Conservation (phyloP, 2,113 vertebrate genomes). For the Brachyhypopomus occidentalis region DNA sequence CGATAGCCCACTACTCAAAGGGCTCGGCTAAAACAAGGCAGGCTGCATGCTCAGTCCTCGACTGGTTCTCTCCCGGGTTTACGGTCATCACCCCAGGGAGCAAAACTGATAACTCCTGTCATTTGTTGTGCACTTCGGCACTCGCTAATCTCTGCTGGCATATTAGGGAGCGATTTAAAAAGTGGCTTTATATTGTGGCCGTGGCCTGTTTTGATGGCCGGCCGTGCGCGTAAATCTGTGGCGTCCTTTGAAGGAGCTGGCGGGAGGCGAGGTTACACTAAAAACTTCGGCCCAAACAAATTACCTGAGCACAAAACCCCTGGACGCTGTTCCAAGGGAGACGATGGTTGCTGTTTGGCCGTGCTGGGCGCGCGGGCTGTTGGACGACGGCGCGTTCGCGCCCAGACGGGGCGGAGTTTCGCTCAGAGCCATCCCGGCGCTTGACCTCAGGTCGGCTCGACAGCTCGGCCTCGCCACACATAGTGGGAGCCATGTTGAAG, state of each 20-base stretch:
- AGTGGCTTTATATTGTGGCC: constrained; percentile 20
- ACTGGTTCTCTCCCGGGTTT: constrained; percentile 49
- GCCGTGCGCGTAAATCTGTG: constrained; percentile 31
- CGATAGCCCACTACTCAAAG: constrained; percentile 67
- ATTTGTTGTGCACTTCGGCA: constrained; percentile 51
- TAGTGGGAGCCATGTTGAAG: constrained; percentile 33
- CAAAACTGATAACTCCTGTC: constrained; percentile 48
- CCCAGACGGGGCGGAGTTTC: constrained; percentile 52
- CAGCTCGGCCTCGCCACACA: constrained; percentile 53
- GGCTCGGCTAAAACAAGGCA: constrained; percentile 53
- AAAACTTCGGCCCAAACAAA: constrained; percentile 59
- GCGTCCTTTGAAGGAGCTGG: constrained; percentile 1
- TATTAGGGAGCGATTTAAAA: constrained; percentile 63
- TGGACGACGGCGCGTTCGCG: constrained; percentile 42
- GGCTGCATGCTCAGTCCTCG: constrained; percentile 51
- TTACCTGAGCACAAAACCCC: constrained; percentile 47
- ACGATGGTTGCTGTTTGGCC: constrained; percentile 56
- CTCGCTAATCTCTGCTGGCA: constrained; percentile 61
- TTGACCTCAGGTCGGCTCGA: constrained; percentile 52
- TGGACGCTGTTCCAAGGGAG: constrained; percentile 49
- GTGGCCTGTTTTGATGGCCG: constrained; percentile 24
- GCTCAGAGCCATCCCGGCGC: constrained; percentile 47
- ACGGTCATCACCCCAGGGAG: constrained; percentile 54
- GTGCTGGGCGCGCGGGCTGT: not conserved
- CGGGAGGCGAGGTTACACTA: constrained; percentile 39